These are phyloP conservation scores for Micoletzkya japonica DNA, from an alignment of 2,888 invertebrate genomes.

Conservation along the genomic window DNA sequence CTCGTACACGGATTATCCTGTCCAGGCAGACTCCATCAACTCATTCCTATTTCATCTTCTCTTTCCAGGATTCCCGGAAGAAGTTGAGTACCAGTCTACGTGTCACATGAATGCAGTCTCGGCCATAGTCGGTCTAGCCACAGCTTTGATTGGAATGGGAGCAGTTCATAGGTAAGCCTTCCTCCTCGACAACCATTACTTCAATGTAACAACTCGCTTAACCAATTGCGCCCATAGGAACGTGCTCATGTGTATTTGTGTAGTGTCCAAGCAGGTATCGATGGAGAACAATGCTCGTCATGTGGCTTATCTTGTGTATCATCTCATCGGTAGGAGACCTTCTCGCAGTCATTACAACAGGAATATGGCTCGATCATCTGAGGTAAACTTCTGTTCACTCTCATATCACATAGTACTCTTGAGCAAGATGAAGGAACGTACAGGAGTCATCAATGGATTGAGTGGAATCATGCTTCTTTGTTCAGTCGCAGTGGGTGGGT, in stretches of 20 bases:
- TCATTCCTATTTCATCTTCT: not conserved
- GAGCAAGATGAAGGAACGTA: conserved; percentile 56
- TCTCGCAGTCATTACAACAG: conserved; percentile 58
- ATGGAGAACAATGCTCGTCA: conserved; percentile 58
- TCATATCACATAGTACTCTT: not conserved
- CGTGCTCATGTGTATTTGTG: not conserved
- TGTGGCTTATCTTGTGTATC: conserved; percentile 59
- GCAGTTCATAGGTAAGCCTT: conserved; percentile 51
- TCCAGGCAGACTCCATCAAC: conserved; percentile 40
- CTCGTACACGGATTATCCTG: conserved; percentile 45
- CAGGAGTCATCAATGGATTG: conserved; percentile 57
- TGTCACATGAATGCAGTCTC: conserved; percentile 62
- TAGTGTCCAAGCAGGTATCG: conserved; percentile 41
- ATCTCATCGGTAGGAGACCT: conserved; percentile 59
- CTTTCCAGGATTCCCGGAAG: conserved; percentile 39
- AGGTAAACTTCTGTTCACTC: conserved; percentile 27
- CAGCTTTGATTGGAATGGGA: conserved; percentile 60
- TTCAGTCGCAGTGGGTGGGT: conserved; percentile 53
- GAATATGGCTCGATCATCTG: conserved; percentile 60
- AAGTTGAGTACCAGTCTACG: conserved; percentile 57
- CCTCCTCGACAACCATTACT: no score
- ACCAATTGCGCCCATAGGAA: not conserved
- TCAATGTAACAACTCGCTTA: no score
- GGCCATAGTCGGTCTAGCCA: conserved; percentile 56
- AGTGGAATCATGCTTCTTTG: conserved; percentile 59